Evolutionary conservation across 1,140 invertebrate species (phyloP).

Genomic region (Ceratitis capitata): DNA sequence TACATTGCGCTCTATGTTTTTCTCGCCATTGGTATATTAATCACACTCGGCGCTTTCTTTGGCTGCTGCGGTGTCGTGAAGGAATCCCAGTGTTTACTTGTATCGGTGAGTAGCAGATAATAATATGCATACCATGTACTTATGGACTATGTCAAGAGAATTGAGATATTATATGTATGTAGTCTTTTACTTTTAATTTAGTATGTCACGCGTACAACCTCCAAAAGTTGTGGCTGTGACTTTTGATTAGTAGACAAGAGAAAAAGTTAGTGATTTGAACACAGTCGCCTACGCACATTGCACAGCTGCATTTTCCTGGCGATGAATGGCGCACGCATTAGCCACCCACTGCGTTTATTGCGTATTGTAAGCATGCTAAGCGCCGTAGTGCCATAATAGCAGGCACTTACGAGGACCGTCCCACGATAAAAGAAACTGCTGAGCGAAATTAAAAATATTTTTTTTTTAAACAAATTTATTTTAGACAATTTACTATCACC

Average conservation of each 20-base stretch:
- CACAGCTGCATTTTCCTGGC: neutral
- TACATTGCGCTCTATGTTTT: constrained; percentile 79
- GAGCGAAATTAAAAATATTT: no score
- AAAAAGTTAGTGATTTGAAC: neutral
- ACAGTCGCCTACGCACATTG: neutral
- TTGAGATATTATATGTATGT: neutral
- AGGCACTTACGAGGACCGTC: no score
- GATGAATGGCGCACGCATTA: neutral
- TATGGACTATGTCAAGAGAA: no score
- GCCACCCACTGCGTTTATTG: neutral
- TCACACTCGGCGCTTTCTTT: constrained; percentile 86
- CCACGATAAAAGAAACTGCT: no score
- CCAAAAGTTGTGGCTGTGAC: constrained; percentile 37
- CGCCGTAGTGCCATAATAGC: neutral
- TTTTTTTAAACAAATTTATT: no score
- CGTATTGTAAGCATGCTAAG: neutral
- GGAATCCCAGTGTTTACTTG: constrained; percentile 87
- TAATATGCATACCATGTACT: neutral
- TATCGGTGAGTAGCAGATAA: constrained; percentile 71
- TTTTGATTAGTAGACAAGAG: neutral
- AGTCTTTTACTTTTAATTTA: neutral
- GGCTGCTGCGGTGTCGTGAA: constrained; percentile 90
- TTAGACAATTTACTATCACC: no score
- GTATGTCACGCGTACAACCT: neutral
- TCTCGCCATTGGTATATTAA: constrained; percentile 78